Evolutionary conservation across 1,140 invertebrate genomes (phyloP), one percentile per base, ranked within the genome.

Genomic region (Neuroterus valhalla): DNA sequence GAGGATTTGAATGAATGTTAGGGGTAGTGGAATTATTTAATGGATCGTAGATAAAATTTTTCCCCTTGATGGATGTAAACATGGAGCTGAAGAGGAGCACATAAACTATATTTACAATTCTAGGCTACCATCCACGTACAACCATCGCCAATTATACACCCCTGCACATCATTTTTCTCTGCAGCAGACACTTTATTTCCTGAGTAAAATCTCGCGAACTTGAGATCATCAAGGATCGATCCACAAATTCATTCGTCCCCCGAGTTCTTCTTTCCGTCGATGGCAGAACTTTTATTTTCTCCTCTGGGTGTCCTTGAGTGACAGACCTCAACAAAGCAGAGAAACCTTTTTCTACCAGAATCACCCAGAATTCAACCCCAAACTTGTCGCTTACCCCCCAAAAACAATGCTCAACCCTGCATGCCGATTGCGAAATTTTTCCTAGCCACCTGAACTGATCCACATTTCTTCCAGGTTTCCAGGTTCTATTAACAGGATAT

Each of bases 321-420:
- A 79, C 77, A 66, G 74, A 74, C 71, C 74, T 76, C 77, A 74
- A 79, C 77, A 72, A 71, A 76, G 50, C 23, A 69, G 45, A 71
- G 48, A 19, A 6, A 38, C 43, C 45, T 68, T 50, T 50, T 44
- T 72, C 38, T 75, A 52, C 44, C 42, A 71, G 44, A 55, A 72
- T 70, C 73, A 48, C 72, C 66, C 70, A 8, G 1, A 8, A 38
- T 5, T 10, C 19, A 52, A 1, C 21, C n/a, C n/a, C 2, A 6
- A 5, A 14, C n/a, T n/a, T n/a, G 19, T 19, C 50, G 1, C 52
- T 11, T 3, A 3, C 55, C 12, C 55, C 12, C 55, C 23, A 14
- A 11, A 31, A n/a, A n/a, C n/a, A n/a, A n/a, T n/a, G n/a, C n/a
- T 23, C 52, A 14, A 12, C 31, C 31, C 31, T 8, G 31, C 31